Evolutionary conservation across 1,140 invertebrate species (phyloP), one percentile per base, ranked within the genome.

Genomic region (Micrasema minimum): DNA sequence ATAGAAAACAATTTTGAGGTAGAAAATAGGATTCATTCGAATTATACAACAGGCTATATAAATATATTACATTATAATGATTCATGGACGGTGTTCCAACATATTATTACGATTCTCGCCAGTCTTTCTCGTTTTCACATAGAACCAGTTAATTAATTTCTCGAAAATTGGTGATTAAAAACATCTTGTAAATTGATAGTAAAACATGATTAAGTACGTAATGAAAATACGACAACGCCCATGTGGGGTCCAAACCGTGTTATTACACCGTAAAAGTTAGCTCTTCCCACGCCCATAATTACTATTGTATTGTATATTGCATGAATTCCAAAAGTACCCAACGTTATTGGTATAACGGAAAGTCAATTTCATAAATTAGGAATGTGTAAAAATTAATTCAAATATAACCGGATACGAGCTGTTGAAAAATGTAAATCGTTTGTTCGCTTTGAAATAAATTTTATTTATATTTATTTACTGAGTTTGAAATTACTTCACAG

Each of bases 161-260:
- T 10, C 35, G 10, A 18, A 59, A 41, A 16, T 14, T n/a, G 55
- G 14, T 43, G 16, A 59, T 59, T 41, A 41, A 38, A 59, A 64
- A 26, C n/a, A 48, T 31, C 22, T 64, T 46, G 45, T 46, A 31
- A 64, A 64, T 64, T 64, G 38, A 46, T 62, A 62, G 41, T 62
- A 35, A 26, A 64, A 11, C 41, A 18, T 16, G 41, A 46, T 45
- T 64, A 26, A 46, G 22, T 46, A 16, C 18, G 43, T 46, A 64
- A 64, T 64, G 59, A 46, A 64, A 64, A 45, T 31, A 64, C 41
- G 31, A 45, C 41, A 45, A 45, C 59, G 59, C 59, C 41, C 59
- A 64, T 45, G n/a, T 14, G 41, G 23, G 59, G 23, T 46, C 43
- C 59, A 41, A 14, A 45, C 59, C 59, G 18, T 26, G 59, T 64